These are phyloP conservation scores for Himalopsyche phryganea DNA, from an alignment of 1,140 invertebrate genomes.

Conservation along the genomic window DNA sequence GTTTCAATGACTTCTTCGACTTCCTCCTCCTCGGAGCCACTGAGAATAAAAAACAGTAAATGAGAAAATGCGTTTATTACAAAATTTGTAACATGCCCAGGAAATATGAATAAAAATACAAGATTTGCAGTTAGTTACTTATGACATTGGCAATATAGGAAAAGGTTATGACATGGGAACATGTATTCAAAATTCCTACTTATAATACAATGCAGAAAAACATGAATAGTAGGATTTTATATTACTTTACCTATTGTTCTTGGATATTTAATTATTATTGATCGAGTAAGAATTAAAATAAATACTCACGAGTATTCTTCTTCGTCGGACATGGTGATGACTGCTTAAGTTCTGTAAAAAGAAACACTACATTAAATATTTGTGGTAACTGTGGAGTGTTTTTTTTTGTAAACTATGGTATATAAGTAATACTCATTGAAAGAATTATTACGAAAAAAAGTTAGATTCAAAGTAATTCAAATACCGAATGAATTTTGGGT, in stretches of 20 bases:
- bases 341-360: constrained; percentile 55
- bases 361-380: constrained; percentile 33
- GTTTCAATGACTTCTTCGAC: constrained; percentile 65
- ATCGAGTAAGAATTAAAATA: constrained; percentile 3
- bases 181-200: background rate
- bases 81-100: constrained; percentile 4
- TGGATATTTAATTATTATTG: background rate
- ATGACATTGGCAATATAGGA: background rate
- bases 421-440: background rate
- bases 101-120: constrained; percentile 1
- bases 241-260: constrained; percentile 1
- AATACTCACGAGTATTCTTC: constrained; percentile 71
- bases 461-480: no score
- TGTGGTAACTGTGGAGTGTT: no score
- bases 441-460: no score
- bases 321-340: constrained; percentile 68
- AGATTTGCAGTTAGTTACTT: constrained; percentile 15
- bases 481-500: no score
- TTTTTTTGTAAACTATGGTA: background rate
- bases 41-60: constrained; percentile 36
- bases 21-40: constrained; percentile 64
- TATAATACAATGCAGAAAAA: background rate
- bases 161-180: background rate
- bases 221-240: no score
- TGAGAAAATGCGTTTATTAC: constrained; percentile 1